Percentiles rank a stretch among this genome's conserved stretches.
phyloP scores from a whole-genome alignment of 2,888 invertebrate genomes.

The Cynaeus angustus region DNA sequence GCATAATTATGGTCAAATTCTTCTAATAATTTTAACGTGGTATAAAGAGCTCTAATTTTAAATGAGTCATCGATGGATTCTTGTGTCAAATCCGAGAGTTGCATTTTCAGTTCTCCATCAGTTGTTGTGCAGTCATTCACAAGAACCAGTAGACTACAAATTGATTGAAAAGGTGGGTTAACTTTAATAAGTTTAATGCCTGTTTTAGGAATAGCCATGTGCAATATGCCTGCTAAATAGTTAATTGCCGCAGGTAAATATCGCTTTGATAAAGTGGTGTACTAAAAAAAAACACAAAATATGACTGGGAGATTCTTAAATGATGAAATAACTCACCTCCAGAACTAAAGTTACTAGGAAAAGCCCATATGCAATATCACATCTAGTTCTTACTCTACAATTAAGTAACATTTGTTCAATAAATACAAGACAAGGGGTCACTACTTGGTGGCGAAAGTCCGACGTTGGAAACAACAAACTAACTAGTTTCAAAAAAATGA shows the following conservation, averaged over 20 bases:
- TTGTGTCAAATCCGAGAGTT: conserved; percentile 74
- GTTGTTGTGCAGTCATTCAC: conserved; percentile 71
- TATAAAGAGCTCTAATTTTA: conserved; percentile 77
- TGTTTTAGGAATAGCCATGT: conserved; percentile 79
- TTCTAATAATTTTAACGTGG: conserved; percentile 74
- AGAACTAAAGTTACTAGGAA: conserved; percentile 82
- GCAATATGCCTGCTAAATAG: conserved; percentile 85
- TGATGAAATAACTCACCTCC: conserved; percentile 75
- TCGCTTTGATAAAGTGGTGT: conserved; percentile 84
- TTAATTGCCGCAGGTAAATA: conserved; percentile 87
- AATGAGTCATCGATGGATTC: conserved; percentile 76
- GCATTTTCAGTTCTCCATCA: conserved; percentile 70
- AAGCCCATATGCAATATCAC: conserved; percentile 85
- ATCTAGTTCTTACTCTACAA: conserved; percentile 77
- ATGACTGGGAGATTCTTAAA: too few species aligned
- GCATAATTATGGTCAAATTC: conserved; percentile 76
- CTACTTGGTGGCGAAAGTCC: conserved; percentile 91
- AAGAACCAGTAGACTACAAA: conserved; percentile 73
- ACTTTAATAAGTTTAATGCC: conserved; percentile 77
- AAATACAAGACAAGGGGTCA: conserved; percentile 89
- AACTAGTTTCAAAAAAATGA: conserved; percentile 88
- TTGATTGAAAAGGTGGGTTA: conserved; percentile 80
- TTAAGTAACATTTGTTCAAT: conserved; percentile 85
- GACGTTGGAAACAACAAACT: conserved; percentile 90
- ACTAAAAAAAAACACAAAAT: conserved; percentile 74